A percentile compares a stretch with the other conserved stretches of the same genome.
Evolutionary conservation across 2,888 invertebrate species (phyloP).

Genomic region (Asteroscopus sphinx): DNA sequence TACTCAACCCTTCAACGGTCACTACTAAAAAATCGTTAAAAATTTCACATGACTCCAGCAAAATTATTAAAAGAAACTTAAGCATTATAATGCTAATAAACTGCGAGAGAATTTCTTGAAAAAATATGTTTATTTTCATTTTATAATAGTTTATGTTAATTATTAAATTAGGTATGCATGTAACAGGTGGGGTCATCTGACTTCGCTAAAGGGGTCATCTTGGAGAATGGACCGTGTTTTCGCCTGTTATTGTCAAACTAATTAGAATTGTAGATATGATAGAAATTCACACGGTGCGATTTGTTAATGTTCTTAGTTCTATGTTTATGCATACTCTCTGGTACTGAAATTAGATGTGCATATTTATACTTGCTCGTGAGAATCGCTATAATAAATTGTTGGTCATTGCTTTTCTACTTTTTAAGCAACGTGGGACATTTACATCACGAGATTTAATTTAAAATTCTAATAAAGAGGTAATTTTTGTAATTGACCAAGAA

Average conservation of each 20-base stretch:
- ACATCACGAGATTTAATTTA: neutral
- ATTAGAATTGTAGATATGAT: conserved; percentile 76
- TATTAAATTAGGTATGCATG: conserved; percentile 67
- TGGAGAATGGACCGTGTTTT: conserved; percentile 54
- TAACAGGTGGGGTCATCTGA: conserved; percentile 83
- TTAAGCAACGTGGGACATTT: conserved; percentile 2
- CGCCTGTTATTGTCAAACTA: conserved; percentile 52
- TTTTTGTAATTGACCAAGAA: too few relatives aligned
- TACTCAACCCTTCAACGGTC: conserved; percentile 54
- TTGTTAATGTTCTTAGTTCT: conserved; percentile 45
- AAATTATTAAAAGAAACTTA: conserved; percentile 50
- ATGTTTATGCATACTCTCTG: conserved; percentile 27
- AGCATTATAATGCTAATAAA: conserved; percentile 70
- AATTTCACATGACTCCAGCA: conserved; percentile 57
- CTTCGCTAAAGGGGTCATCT: conserved; percentile 75
- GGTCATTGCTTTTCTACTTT: conserved; percentile 33
- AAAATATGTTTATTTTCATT: conserved; percentile 54
- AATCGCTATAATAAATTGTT: conserved; percentile 19
- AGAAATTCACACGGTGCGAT: conserved; percentile 65
- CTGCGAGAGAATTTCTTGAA: conserved; percentile 56
- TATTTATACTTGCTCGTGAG: conserved; percentile 46
- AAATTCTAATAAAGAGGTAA: too few relatives aligned
- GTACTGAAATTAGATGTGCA: conserved; percentile 41
- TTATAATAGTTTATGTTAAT: conserved; percentile 62
- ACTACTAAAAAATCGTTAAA: conserved; percentile 34